Conservation (phyloP, 2,113 vertebrate genomes). For the Crotalus helleri region DNA sequence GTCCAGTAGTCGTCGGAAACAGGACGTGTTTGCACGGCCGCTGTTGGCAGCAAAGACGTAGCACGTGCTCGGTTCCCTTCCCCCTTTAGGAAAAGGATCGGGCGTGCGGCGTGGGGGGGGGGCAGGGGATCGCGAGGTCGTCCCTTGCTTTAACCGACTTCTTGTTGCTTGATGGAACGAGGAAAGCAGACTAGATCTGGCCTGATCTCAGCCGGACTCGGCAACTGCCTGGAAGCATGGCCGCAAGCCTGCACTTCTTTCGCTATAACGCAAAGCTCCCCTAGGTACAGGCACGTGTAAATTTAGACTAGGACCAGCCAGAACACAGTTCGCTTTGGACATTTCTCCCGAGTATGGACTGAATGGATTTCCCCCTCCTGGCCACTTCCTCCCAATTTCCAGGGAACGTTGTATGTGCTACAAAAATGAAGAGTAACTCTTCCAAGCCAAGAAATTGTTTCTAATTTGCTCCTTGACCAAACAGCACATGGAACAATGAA, state of each 20-base stretch:
- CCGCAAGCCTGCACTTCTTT: neutral
- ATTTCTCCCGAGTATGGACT: no score
- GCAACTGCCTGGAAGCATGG: neutral
- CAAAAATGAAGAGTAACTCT: slow-evolving; percentile 29
- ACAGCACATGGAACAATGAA: slow-evolving; percentile 33
- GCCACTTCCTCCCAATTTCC: neutral
- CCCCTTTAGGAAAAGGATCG: neutral
- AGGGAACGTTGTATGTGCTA: neutral
- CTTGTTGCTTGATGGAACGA: neutral
- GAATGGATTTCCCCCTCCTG: neutral
- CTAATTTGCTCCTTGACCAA: slow-evolving; percentile 40
- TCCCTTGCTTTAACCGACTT: neutral
- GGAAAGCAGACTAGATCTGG: neutral
- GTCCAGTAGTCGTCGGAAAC: slow-evolving; percentile 17
- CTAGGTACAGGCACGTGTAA: neutral
- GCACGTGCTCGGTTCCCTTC: slow-evolving; percentile 13
- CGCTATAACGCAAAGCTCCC: neutral
- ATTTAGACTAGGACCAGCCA: neutral
- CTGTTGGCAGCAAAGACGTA: slow-evolving; percentile 7
- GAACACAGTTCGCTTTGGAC: neutral
- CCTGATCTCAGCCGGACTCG: neutral
- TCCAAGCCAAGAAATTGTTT: slow-evolving; percentile 44
- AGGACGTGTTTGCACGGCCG: slow-evolving; percentile 1
- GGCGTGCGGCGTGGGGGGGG: no score
- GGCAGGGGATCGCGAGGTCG: neutral